These are phyloP conservation scores for Lineus longissimus DNA, from an alignment of 1,140 invertebrate species.

Conservation along the genomic window DNA sequence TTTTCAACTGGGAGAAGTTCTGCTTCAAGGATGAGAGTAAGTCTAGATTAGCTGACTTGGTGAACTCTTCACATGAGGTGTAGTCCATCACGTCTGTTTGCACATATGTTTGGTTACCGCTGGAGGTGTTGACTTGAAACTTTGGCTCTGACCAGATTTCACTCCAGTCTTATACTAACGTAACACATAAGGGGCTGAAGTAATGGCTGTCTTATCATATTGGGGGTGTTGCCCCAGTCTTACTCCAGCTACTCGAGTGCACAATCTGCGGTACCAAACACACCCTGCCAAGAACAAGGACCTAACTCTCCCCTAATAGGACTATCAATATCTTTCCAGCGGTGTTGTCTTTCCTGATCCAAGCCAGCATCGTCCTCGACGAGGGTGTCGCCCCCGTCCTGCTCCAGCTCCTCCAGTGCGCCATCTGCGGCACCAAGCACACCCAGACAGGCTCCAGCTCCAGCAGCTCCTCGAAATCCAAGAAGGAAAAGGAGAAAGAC, in stretches of 20 bases:
- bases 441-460: conserved; percentile 21
- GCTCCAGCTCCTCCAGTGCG: conserved; percentile 82
- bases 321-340: conserved; percentile 21
- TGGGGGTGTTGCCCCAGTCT: too few relatives aligned
- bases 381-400: conserved; percentile 91
- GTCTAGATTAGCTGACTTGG: conserved; percentile 2
- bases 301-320: too few relatives aligned
- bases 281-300: too few relatives aligned
- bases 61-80: neutral
- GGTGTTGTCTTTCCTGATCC: conserved; percentile 74
- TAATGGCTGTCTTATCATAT: too few relatives aligned
- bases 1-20: conserved; percentile 92
- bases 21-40: conserved; percentile 66
- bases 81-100: too few relatives aligned
- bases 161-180: too few relatives aligned
- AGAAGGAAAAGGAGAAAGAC: conserved; percentile 45
- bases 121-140: too few relatives aligned
- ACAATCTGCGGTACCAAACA: too few relatives aligned
- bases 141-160: too few relatives aligned
- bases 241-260: too few relatives aligned
- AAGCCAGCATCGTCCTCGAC: conserved; percentile 77
- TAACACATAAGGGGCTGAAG: too few relatives aligned
- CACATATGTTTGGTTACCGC: too few relatives aligned
- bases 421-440: conserved; percentile 63
- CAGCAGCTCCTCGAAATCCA: conserved; percentile 39